Percentiles rank a stretch among this genome's conserved stretches.
Conservation (phyloP, 2,797 vertebrate species). For the Bradypodion pumilum region DNA sequence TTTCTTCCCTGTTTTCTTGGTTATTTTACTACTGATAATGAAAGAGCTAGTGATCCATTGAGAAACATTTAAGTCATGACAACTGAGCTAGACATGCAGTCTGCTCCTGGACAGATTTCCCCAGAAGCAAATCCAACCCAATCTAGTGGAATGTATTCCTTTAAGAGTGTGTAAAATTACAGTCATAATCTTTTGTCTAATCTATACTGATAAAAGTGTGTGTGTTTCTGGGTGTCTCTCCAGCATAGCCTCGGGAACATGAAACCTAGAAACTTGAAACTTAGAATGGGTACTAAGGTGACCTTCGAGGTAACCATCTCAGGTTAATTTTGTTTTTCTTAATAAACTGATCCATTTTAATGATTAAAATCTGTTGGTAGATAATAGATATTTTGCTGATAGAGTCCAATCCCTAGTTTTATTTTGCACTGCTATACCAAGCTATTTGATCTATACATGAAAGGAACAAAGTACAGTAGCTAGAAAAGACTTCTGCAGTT, state of each 20-base stretch:
- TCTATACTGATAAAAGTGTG: neutral
- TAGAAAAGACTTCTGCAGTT: neutral
- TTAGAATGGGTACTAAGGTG: neutral
- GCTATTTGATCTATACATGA: no score
- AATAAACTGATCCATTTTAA: neutral
- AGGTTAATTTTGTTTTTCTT: neutral
- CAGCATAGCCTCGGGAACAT: neutral
- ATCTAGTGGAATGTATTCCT: neutral
- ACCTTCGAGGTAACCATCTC: neutral
- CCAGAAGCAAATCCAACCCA: neutral
- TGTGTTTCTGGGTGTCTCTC: neutral
- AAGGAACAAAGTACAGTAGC: no score
- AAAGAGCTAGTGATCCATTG: constrained; percentile 1
- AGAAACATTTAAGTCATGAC: neutral
- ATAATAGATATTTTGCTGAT: no score
- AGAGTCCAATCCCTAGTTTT: no score
- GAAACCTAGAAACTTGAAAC: neutral
- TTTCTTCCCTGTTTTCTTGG: constrained; percentile 15
- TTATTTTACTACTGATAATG: constrained; percentile 14
- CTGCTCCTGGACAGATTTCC: neutral
- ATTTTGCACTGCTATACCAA: no score
- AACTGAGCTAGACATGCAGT: neutral
- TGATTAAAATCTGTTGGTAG: neutral
- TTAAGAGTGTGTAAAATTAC: neutral
- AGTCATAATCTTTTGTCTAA: neutral